Conservation (phyloP, 2,113 vertebrate genomes). For the Podilymbus podiceps region DNA sequence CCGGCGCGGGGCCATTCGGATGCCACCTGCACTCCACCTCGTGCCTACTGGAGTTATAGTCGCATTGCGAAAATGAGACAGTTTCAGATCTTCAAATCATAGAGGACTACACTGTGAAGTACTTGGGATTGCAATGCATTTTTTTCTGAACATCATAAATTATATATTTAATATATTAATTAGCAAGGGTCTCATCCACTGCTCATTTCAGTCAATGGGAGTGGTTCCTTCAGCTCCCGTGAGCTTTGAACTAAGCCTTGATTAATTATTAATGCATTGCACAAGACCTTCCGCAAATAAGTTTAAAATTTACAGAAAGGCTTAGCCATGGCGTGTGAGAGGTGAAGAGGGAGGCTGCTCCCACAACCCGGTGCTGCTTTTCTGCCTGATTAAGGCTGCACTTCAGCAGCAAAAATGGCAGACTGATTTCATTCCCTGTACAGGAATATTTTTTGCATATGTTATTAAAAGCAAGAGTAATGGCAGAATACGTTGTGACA, state of each 20-base stretch:
- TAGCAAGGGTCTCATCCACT: not conserved
- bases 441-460: accelerated
- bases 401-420: not conserved
- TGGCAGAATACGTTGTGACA: not conserved
- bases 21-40: too few relatives aligned
- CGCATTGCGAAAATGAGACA: not conserved
- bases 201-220: not conserved
- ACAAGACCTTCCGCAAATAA: not conserved
- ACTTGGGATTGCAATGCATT: not conserved
- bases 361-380: not conserved
- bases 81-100: not conserved
- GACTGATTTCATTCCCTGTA: not conserved
- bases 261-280: not conserved
- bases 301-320: not conserved
- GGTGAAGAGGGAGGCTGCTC: not conserved
- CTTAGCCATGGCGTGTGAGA: not conserved
- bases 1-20: accelerated
- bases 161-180: not conserved
- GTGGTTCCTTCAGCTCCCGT: not conserved
- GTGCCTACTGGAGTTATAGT: accelerated
- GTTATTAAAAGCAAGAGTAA: not conserved
- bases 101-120: not conserved
- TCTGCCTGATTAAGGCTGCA: not conserved
- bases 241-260: not conserved
- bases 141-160: not conserved